Evolutionary conservation across 1,140 invertebrate species (phyloP), one percentile per base, ranked within the genome.

Genomic region (Laodelphax striatellus): DNA sequence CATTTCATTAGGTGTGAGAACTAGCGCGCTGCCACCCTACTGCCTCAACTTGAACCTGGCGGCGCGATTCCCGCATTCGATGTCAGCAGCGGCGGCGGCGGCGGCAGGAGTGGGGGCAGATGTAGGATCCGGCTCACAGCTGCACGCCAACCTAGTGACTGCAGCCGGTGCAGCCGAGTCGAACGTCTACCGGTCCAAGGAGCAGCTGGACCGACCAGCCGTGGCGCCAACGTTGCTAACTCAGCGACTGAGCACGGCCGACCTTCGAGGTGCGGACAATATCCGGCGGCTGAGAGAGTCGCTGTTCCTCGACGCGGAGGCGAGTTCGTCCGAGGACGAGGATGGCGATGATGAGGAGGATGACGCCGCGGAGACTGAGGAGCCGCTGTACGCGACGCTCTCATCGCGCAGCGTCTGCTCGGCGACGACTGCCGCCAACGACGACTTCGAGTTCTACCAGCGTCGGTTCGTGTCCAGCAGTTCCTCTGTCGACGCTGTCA

Each of bases 401-500:
- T 77, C 79, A 8, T 75, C 74, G 41, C 70, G 70, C 52, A 79
- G 77, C 63, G 76, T 75, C 31, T 78, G 75, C 58, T 83, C 82
- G 8, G 82, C 81, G 14, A 84, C 82, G 4, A 83, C 82, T 0
- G 79, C 80, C 34, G 82, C 81, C 11, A 84, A 83, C 64, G 80
- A 82, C 63, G 82, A 84, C 66, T 84, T 84, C 63, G 81, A 83
- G 63, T 83, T 80, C 67, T 82, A 78, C 62, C 68, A 53, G 44
- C 63, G 17, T 11, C 34, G 61, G 42, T 24, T 38, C 2, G 24
- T 53, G 22, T 59, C 57, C 38, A 58, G 42, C n/a, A 38, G 52
- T 24, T 46, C 54, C 34, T 52, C 52, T 22, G 46, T 52, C 11
- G 55, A 58, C 16, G 52, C 44, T 31, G 52, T 54, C 24, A 31